Evolutionary conservation across 2,888 invertebrate species (phyloP), one percentile per base, ranked within the genome.

Genomic region (Chrysina gloriosa): DNA sequence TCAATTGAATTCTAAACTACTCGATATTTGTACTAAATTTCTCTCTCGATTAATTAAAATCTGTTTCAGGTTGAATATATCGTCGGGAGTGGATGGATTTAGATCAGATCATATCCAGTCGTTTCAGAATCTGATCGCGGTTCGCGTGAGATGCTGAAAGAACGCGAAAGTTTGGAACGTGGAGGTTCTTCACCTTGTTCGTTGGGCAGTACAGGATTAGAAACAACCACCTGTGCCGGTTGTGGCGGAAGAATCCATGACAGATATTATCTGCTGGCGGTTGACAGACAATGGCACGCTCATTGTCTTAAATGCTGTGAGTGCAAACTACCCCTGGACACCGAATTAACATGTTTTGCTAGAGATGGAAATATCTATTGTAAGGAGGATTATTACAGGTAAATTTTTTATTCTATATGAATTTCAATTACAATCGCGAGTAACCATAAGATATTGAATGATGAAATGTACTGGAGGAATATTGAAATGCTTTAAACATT

Each of bases 321-420:
- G 80, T 96, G 96, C 81, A 90, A 92, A 67, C 85, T 93, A 72
- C 91, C 93, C 4, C 86, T 97, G 71, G 95, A 95, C 82, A 88
- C 93, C 4, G 94, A 96, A 80, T 86, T 93, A 71, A 94, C 95
- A 74, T 96, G 96, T 84, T 97, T 95, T 83, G 91, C 94, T 6
- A 86, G 94, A 72, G 94, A 95, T 77, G 94, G 95, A 63, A 92
- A 92, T 81, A 95, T 96, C 77, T 96, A 94, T 84, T 97, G 96
- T 87, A 95, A 95, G 81, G 95, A 95, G 78, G 96, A 97, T 83
- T 97, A 96, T 82, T 95, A 94, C 85, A 91, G 95, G 96, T 96
- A 83, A 85, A 9, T 45, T 36, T n/a, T 36, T 3, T 36, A 36
- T 11, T 36, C 14, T 11, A 36, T 36, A 5, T 36, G 11, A n/a